Conservation (phyloP, 2,113 vertebrate species). For the Hippocampus zosterae region DNA sequence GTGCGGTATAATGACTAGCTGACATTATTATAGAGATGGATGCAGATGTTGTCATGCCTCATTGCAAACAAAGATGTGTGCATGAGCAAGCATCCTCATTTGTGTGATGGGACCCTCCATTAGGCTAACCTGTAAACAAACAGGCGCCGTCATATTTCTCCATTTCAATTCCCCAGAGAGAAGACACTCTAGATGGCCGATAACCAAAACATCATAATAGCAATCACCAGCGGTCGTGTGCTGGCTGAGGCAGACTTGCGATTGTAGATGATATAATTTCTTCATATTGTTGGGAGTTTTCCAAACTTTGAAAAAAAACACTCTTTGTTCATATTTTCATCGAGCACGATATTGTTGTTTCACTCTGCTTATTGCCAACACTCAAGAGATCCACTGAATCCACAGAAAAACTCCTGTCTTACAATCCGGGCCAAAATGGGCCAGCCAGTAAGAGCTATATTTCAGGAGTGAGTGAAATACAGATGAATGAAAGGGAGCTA, state of each 20-base stretch:
- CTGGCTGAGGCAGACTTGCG: conserved; percentile 39
- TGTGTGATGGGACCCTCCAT: conserved; percentile 40
- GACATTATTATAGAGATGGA: conserved; percentile 36
- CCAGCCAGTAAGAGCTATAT: conserved; percentile 27
- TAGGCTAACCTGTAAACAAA: conserved; percentile 52
- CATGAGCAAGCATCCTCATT: conserved; percentile 48
- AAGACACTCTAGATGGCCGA: conserved; percentile 36
- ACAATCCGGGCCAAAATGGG: conserved; percentile 24
- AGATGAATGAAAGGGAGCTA: conserved; percentile 13
- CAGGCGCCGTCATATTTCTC: conserved; percentile 28
- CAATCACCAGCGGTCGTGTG: conserved; percentile 32
- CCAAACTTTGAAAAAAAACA: conserved; percentile 33
- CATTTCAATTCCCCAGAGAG: conserved; percentile 36
- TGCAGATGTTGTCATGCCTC: conserved; percentile 33
- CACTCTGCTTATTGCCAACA: not conserved
- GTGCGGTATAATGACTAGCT: conserved; percentile 30
- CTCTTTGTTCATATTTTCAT: conserved; percentile 23
- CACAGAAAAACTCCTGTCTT: not conserved
- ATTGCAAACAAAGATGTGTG: conserved; percentile 23
- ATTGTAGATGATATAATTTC: conserved; percentile 30
- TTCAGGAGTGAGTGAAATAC: conserved; percentile 41
- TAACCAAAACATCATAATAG: conserved; percentile 43
- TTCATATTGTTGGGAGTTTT: conserved; percentile 8
- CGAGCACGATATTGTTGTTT: conserved; percentile 2
- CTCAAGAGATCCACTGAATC: conserved; percentile 2